These are phyloP conservation scores for Cheilosia variabilis DNA, from an alignment of 2,888 invertebrate species.

Conservation along the genomic window DNA sequence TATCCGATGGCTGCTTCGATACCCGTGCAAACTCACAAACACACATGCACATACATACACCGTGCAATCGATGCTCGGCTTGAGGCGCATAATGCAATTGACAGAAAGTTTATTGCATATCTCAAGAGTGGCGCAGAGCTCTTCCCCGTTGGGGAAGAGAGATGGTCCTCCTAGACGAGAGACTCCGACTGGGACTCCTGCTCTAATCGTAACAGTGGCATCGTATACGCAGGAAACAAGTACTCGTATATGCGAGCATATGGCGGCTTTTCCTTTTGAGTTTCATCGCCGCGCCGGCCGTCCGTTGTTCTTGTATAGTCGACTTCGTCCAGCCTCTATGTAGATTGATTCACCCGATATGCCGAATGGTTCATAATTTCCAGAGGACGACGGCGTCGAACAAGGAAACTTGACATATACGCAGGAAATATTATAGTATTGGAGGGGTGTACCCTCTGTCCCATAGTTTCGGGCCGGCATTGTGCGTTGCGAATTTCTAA, in stretches of 20 bases:
- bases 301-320: constrained; percentile 23
- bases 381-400: constrained; percentile 22
- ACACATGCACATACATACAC: constrained; percentile 10
- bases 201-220: constrained; percentile 69
- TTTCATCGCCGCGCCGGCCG: constrained; percentile 43
- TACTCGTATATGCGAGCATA: constrained; percentile 5
- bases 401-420: constrained; percentile 60
- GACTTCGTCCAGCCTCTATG: constrained; percentile 48
- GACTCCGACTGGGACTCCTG: constrained; percentile 25
- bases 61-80: constrained; percentile 69
- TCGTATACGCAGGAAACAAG: constrained; percentile 63
- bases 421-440: constrained; percentile 60
- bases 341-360: constrained; percentile 74
- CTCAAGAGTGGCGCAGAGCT: constrained; percentile 39
- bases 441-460: background rate
- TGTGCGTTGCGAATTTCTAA: constrained; percentile 65
- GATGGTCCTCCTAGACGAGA: constrained; percentile 65
- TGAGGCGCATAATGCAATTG: constrained; percentile 74
- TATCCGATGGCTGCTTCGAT: constrained; percentile 70
- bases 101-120: constrained; percentile 75
- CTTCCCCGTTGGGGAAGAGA: constrained; percentile 30
- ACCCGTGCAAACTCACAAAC: constrained; percentile 25
- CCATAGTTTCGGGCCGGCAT: constrained; percentile 17
- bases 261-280: constrained; percentile 72
- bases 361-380: constrained; percentile 73